Percentiles rank a stretch among this genome's conserved stretches.
phyloP scores from a whole-genome alignment of 2,797 vertebrate genomes.

The Aphelocoma californica region DNA sequence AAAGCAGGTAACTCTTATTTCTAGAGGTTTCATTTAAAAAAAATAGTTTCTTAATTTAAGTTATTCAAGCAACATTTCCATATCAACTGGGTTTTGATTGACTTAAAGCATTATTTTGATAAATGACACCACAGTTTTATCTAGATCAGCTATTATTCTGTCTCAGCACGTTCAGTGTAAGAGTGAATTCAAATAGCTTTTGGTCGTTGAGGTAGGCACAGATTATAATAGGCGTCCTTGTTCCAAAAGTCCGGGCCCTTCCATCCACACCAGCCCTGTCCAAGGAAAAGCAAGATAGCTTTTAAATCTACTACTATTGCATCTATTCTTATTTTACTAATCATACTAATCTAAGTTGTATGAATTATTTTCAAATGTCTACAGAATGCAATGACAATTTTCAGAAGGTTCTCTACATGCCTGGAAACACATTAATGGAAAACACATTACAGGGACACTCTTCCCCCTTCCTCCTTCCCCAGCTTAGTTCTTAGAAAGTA shows the following conservation, averaged over 20 bases:
- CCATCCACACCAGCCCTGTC: conserved; percentile 97
- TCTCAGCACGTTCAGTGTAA: neutral
- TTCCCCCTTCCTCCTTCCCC: neutral
- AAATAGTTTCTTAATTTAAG: neutral
- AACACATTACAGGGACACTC: neutral
- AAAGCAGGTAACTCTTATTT: neutral
- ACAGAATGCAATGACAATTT: neutral
- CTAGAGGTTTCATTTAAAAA: neutral
- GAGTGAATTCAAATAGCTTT: conserved; percentile 77
- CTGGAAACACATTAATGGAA: neutral
- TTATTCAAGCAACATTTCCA: neutral
- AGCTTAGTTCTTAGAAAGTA: neutral
- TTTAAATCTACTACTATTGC: neutral
- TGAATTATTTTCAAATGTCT: neutral
- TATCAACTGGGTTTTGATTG: neutral
- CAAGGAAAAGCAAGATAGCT: neutral
- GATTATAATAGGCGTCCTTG: conserved; percentile 93
- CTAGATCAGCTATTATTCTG: neutral
- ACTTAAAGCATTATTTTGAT: neutral
- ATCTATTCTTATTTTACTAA: neutral
- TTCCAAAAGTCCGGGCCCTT: conserved; percentile 94
- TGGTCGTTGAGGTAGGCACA: conserved; percentile 93
- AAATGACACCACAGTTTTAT: neutral
- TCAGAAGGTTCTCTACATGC: neutral
- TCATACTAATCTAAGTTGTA: neutral